Percentiles rank a stretch among this genome's conserved stretches.
These are phyloP conservation scores for Noctilio leporinus DNA, from an alignment of 2,113 vertebrate species.

Conservation along the genomic window DNA sequence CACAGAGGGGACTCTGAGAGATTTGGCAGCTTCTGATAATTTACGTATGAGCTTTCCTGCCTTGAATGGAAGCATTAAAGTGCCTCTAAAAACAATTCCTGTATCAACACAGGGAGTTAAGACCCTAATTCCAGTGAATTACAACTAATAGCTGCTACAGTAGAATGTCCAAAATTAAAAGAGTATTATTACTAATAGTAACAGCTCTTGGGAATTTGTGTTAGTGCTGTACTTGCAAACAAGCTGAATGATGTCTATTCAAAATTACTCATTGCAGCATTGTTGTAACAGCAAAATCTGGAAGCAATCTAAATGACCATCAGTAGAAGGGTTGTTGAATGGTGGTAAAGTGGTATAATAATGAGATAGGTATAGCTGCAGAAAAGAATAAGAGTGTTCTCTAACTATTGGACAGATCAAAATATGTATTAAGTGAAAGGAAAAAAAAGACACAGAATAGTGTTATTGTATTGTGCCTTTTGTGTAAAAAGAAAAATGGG, in stretches of 20 bases:
- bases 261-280: background rate
- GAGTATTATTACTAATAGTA: background rate
- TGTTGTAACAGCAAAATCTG: background rate
- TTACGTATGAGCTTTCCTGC: background rate
- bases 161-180: background rate
- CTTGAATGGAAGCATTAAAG: background rate
- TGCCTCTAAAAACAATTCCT: background rate
- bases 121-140: background rate
- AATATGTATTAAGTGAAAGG: background rate
- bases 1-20: background rate
- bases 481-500: background rate
- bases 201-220: background rate
- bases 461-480: background rate
- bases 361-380: background rate
- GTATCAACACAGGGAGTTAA: background rate
- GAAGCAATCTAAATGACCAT: background rate
- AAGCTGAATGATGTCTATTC: background rate
- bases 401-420: background rate
- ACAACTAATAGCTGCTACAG: background rate
- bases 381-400: background rate
- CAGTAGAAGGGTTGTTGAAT: background rate
- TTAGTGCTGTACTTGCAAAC: background rate
- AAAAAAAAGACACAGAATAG: background rate
- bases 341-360: background rate
- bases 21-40: background rate